phyloP scores from a whole-genome alignment of 2,797 vertebrate genomes.

The Thaleichthys pacificus region DNA sequence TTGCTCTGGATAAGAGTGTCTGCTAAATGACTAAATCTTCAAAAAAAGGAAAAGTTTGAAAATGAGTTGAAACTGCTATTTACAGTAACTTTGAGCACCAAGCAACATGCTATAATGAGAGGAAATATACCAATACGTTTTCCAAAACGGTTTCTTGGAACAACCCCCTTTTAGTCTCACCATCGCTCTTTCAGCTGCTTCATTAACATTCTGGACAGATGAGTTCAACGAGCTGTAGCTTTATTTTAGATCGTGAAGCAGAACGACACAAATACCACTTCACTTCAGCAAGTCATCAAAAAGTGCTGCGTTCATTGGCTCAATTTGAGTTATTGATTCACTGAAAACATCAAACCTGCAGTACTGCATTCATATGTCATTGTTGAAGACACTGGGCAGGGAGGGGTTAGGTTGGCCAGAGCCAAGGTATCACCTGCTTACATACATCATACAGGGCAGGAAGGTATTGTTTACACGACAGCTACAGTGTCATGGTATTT shows the following conservation, averaged over 20 bases:
- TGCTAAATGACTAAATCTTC: no score
- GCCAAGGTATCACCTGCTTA: neutral
- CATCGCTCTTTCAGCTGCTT: constrained; percentile 30
- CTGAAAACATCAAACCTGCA: constrained; percentile 30
- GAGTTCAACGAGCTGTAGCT: constrained; percentile 48
- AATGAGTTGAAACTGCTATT: constrained; percentile 27
- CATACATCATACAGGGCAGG: neutral
- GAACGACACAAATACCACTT: constrained; percentile 7
- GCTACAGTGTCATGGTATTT: constrained; percentile 4
- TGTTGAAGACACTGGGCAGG: neutral
- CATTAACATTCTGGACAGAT: constrained; percentile 69
- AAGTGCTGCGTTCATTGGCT: no score
- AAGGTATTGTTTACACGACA: neutral
- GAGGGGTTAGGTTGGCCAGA: neutral
- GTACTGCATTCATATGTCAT: constrained; percentile 9
- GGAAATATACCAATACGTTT: neutral
- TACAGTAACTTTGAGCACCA: constrained; percentile 42
- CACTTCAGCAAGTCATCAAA: constrained; percentile 3
- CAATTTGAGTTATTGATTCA: constrained; percentile 22
- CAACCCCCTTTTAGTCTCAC: no score
- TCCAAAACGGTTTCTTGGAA: neutral
- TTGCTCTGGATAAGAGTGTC: no score
- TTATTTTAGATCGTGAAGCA: constrained; percentile 51
- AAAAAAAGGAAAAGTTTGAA: constrained; percentile 7
- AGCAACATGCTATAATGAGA: constrained; percentile 22